Percentiles rank a stretch among this genome's conserved stretches.
phyloP scores from a whole-genome alignment of 2,113 vertebrate species.

The Benthochromis sp. region DNA sequence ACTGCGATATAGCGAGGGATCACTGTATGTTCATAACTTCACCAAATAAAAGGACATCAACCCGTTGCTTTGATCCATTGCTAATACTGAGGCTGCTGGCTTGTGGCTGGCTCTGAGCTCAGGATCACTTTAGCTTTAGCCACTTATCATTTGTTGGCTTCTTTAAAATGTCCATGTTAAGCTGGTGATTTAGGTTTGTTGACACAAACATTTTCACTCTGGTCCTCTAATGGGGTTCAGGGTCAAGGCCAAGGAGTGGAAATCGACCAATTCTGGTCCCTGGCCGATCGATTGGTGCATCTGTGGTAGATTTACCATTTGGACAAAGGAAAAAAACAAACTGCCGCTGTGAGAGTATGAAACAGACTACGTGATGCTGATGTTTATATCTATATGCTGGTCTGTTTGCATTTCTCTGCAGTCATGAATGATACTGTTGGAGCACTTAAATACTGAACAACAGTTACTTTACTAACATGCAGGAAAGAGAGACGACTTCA shows the following conservation, averaged over 20 bases:
- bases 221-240: not conserved
- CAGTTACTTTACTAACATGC: not conserved
- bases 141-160: not conserved
- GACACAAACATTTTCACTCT: not conserved
- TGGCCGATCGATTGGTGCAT: not conserved
- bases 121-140: not conserved
- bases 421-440: not conserved
- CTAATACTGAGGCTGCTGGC: not conserved
- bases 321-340: not conserved
- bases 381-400: not conserved
- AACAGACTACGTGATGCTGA: not conserved
- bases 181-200: not conserved
- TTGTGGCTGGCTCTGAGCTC: not conserved
- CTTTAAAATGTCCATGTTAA: not conserved
- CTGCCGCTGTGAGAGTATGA: not conserved
- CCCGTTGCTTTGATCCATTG: not conserved
- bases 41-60: not conserved
- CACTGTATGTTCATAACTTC: not conserved
- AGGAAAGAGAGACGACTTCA: not conserved
- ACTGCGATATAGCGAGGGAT: not conserved
- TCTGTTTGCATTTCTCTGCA: not conserved
- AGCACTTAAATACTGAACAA: not conserved
- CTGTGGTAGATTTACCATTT: not conserved
- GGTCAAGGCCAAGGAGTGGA: not conserved
- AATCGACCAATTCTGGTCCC: accelerated